Conservation (phyloP, 1,140 invertebrate species). For the Drosophila saltans region DNA sequence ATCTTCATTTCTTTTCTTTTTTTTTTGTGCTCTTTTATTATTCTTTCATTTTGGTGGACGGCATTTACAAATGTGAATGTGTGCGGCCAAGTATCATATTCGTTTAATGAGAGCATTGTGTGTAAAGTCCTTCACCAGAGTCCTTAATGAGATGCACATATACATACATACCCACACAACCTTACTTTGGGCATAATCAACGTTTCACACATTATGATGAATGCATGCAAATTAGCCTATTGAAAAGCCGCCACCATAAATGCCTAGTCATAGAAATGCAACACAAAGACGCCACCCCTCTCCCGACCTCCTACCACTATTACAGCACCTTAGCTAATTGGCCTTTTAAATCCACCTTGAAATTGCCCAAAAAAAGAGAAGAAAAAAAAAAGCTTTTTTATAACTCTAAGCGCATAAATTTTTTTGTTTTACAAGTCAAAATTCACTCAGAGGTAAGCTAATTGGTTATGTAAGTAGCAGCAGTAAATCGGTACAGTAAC, state of each 20-base stretch:
- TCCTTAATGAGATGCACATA: slow-evolving; percentile 45
- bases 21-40: slow-evolving; percentile 2
- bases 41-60: slow-evolving; percentile 12
- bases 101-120: slow-evolving; percentile 47
- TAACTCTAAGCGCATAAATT: neutral
- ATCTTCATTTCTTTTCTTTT: neutral
- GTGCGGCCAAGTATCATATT: slow-evolving; percentile 16
- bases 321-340: slow-evolving; percentile 49
- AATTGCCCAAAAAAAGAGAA: slow-evolving; percentile 40
- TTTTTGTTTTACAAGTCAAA: neutral
- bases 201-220: slow-evolving; percentile 8
- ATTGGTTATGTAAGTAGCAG: slow-evolving; percentile 54
- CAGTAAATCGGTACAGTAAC: neutral
- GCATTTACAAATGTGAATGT: neutral
- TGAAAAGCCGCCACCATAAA: slow-evolving; percentile 21
- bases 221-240: slow-evolving; percentile 12
- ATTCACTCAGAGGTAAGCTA: slow-evolving; percentile 22
- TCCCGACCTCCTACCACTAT: neutral
- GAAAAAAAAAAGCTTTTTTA: neutral
- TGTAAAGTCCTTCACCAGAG: slow-evolving; percentile 5
- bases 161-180: neutral
- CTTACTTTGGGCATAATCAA: neutral
- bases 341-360: slow-evolving; percentile 47
- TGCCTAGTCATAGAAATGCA: slow-evolving; percentile 8
- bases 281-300: slow-evolving; percentile 23